Evolutionary conservation across 2,888 invertebrate genomes (phyloP).

Genomic region (Panzeria rudis): DNA sequence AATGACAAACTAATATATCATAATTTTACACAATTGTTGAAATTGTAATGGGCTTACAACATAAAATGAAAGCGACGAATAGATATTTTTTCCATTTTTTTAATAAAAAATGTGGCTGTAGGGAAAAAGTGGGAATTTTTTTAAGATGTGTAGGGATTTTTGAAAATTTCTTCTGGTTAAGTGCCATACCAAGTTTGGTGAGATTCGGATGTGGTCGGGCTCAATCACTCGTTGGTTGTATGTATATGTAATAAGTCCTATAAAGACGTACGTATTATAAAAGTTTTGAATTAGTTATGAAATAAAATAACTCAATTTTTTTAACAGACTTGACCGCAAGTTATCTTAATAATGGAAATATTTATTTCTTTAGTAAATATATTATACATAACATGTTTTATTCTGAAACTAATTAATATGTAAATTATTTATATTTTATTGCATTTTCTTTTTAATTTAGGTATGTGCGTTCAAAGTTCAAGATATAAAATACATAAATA

Average conservation of each 20-base stretch:
- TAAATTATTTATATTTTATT: slow-evolving; percentile 56
- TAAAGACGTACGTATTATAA: neutral
- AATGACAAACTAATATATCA: too few species aligned
- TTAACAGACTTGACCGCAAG: slow-evolving; percentile 1
- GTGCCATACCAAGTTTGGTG: too few species aligned
- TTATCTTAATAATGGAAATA: slow-evolving; percentile 1
- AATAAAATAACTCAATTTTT: neutral
- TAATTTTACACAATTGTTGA: too few species aligned
- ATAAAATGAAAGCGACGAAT: too few species aligned
- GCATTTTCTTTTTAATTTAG: slow-evolving; percentile 80
- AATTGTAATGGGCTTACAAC: too few species aligned
- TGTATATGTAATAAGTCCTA: neutral
- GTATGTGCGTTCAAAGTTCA: slow-evolving; percentile 76
- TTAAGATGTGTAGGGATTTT: too few species aligned
- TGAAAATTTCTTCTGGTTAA: too few species aligned
- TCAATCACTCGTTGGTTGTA: too few species aligned
- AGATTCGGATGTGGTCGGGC: too few species aligned
- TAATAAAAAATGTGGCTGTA: too few species aligned
- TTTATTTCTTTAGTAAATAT: neutral
- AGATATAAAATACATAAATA: slow-evolving; percentile 49
- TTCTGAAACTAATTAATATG: neutral
- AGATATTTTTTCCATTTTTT: too few species aligned
- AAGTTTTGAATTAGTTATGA: neutral
- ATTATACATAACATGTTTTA: neutral
- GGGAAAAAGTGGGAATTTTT: too few species aligned